Conservation (phyloP, 2,888 invertebrate genomes). For the Agonopterix alstromeriana region DNA sequence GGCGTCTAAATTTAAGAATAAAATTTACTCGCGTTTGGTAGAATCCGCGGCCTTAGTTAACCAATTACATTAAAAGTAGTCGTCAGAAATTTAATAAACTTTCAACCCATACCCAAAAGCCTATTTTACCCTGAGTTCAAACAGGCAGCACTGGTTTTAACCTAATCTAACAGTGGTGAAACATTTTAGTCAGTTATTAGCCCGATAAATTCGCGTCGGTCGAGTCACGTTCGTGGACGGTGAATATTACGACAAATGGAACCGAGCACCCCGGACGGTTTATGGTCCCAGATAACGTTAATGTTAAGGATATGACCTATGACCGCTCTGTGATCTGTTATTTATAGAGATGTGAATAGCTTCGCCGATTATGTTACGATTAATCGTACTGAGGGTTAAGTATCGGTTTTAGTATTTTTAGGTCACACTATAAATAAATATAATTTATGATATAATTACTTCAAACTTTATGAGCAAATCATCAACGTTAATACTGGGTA, state of each 20-base stretch:
- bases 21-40: no score
- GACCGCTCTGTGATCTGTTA: slow-evolving; percentile 26
- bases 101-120: no score
- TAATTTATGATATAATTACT: no score
- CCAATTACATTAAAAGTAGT: no score
- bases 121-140: neutral
- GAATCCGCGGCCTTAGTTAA: no score
- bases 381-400: slow-evolving; percentile 3
- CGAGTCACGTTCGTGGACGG: slow-evolving; percentile 8
- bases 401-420: no score
- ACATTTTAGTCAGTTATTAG: slow-evolving; percentile 15
- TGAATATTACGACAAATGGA: slow-evolving; percentile 36
- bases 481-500: no score
- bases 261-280: slow-evolving; percentile 26
- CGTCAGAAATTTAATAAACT: no score
- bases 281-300: slow-evolving; percentile 46
- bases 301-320: slow-evolving; percentile 45
- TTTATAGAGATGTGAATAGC: slow-evolving; percentile 7
- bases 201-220: slow-evolving; percentile 9
- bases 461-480: no score
- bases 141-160: slow-evolving; percentile 1
- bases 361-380: neutral
- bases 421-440: no score
- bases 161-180: slow-evolving; percentile 7
- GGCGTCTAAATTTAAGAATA: no score